These are phyloP conservation scores for Coenobita brevimanus DNA, from an alignment of 1,140 invertebrate genomes.

Conservation along the genomic window DNA sequence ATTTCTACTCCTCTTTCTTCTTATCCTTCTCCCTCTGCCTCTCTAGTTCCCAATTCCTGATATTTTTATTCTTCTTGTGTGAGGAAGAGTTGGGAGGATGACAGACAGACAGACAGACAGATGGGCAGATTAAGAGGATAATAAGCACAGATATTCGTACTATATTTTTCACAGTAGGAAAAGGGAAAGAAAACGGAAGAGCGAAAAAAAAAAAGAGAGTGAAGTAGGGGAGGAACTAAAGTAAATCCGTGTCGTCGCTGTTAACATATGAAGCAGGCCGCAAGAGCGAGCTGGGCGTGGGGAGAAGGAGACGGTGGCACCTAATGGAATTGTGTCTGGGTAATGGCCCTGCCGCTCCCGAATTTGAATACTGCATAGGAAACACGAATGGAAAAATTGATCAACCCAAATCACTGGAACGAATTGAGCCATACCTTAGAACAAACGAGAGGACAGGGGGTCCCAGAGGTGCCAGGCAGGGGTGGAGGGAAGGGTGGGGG, in stretches of 20 bases:
- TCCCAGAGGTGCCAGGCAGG: constrained; percentile 25
- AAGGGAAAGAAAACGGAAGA: neutral
- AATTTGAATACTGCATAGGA: constrained; percentile 66
- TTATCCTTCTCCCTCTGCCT: too few species aligned
- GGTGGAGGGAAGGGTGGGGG: neutral
- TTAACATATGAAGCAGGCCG: constrained; percentile 60
- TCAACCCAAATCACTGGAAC: constrained; percentile 66
- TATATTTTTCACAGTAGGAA: neutral
- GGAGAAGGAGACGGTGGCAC: constrained; percentile 41
- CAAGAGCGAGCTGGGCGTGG: constrained; percentile 24
- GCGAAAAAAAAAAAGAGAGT: constrained; percentile 43
- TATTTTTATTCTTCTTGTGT: too few species aligned
- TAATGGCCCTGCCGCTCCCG: constrained; percentile 60
- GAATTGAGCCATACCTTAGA: constrained; percentile 64
- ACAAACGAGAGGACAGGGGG: constrained; percentile 50
- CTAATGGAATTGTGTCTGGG: constrained; percentile 63
- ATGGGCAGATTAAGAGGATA: neutral
- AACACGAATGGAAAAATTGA: constrained; percentile 65
- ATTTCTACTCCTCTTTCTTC: too few species aligned
- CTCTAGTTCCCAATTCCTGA: too few species aligned
- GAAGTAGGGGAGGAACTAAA: constrained; percentile 41
- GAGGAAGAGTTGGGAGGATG: neutral
- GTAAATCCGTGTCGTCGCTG: constrained; percentile 59
- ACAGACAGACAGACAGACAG: neutral
- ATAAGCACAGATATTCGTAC: too few species aligned